A percentile compares a stretch with the other conserved stretches of the same genome.
These are phyloP conservation scores for Iguana delicatissima DNA, from an alignment of 2,797 vertebrate genomes.

Conservation along the genomic window DNA sequence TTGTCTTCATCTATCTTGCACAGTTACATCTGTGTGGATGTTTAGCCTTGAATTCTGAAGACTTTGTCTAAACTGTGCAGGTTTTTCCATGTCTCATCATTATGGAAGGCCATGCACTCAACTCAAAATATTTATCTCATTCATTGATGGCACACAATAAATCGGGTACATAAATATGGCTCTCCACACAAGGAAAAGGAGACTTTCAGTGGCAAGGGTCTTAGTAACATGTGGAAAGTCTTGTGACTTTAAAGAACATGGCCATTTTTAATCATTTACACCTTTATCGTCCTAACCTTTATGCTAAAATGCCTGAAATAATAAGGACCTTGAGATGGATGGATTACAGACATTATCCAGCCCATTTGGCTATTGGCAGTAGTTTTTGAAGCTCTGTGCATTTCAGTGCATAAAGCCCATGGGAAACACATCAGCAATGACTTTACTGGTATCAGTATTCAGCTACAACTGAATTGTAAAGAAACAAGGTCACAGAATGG, in stretches of 20 bases:
- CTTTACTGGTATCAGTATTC: neutral
- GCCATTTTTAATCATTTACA: neutral
- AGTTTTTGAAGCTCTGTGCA: neutral
- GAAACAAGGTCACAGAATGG: neutral
- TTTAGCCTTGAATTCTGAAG: neutral
- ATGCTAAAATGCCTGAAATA: neutral
- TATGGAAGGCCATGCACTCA: neutral
- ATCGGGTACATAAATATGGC: neutral
- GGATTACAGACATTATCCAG: neutral
- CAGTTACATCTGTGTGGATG: neutral
- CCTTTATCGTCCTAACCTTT: neutral
- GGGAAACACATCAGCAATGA: neutral
- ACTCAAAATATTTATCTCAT: neutral
- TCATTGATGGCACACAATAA: neutral
- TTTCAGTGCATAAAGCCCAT: slow-evolving; percentile 13
- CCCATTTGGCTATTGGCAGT: neutral
- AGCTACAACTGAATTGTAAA: neutral
- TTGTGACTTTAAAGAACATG: neutral
- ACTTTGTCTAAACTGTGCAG: neutral
- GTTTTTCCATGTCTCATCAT: neutral
- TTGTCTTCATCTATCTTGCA: neutral
- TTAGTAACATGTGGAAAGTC: neutral
- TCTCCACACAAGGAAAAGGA: neutral
- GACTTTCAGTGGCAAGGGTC: neutral
- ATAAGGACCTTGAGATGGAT: neutral